Evolutionary conservation across 1,140 invertebrate species (phyloP), one percentile per base, ranked within the genome.

Genomic region (Pseudachorutes palmiensis): DNA sequence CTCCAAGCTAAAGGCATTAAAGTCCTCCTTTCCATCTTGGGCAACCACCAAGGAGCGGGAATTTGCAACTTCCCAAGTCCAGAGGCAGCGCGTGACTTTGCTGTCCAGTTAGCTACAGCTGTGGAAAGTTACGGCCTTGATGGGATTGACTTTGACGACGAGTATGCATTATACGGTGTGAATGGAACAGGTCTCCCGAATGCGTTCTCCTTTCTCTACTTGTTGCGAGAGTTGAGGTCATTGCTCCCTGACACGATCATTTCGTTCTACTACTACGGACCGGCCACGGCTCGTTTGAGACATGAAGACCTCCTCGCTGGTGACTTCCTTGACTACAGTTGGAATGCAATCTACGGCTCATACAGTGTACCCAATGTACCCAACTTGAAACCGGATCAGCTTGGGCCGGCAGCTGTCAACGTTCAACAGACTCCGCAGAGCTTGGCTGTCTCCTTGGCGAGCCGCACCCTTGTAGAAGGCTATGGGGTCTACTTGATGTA

Each of bases 131-230:
- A 63, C 22, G 61, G 51, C 12, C 36, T 67, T 28, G 66, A 67
- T 31, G 66, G 66, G 1, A 63, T 67, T 28, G 66, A 67, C 24
- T 67, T 67, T 45, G 66, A 67, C 30, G 66, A 67, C 30, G 66
- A 67, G 45, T 67, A 67, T 30, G 61, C 66, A 22, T 16, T 41
- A 5, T 67, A 67, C 19, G 66, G 66, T n/a, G 33, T 1, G 0
- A 67, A 67, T 26, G 61, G 66, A 0, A 67, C 66, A 26, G 45
- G 45, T 9, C 45, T 22, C 14, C 66, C 60, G n/a, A 67, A 67
- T 59, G 32, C 19, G 14, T 36, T 22, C 24, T 67, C 66, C 0
- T 67, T 67, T 33, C 3, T 67, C 2, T 63, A 29, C 32, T 30
- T 67, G 16, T 48, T 67, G 2, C 28, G 48, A n/a, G 66, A 67